Evolutionary conservation across 2,113 vertebrate species (phyloP).

Genomic region (Dasypus novemcinctus): DNA sequence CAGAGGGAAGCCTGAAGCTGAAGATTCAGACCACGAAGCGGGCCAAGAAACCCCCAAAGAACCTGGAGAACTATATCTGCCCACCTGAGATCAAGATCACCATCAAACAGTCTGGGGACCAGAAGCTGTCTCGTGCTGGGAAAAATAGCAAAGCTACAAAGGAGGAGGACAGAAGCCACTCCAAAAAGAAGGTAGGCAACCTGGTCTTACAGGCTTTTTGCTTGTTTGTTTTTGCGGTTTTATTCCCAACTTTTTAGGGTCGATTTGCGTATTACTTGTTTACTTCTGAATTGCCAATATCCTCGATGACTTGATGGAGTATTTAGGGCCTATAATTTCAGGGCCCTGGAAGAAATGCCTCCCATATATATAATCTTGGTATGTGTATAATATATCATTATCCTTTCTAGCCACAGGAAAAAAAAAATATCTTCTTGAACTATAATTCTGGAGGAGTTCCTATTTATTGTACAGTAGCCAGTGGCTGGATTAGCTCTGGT

Average conservation of each 20-base stretch:
- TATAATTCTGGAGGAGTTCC: background rate
- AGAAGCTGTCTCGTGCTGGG: conserved; percentile 88
- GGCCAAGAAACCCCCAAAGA: conserved; percentile 98
- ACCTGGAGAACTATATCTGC: conserved; percentile 99
- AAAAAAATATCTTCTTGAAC: background rate
- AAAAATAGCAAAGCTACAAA: conserved; percentile 89
- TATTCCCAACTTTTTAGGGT: background rate
- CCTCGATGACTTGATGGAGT: background rate
- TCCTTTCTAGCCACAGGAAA: background rate
- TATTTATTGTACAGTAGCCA: background rate
- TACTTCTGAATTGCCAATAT: background rate
- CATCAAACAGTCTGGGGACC: conserved; percentile 93
- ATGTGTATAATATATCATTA: background rate
- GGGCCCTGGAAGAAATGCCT: background rate
- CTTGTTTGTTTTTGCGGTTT: background rate
- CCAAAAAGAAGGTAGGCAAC: conserved; percentile 93
- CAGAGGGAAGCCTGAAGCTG: conserved; percentile 97
- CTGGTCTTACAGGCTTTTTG: rapidly evolving
- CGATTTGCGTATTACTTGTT: background rate
- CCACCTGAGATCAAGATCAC: conserved; percentile 99
- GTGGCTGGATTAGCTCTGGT: background rate
- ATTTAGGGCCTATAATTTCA: background rate
- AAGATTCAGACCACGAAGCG: conserved; percentile 99
- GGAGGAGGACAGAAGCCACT: conserved; percentile 93
- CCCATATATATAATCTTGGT: background rate